Percentiles rank a stretch among this genome's conserved stretches.
phyloP scores from a whole-genome alignment of 1,140 invertebrate genomes.

The Drosophila quadrilineata region DNA sequence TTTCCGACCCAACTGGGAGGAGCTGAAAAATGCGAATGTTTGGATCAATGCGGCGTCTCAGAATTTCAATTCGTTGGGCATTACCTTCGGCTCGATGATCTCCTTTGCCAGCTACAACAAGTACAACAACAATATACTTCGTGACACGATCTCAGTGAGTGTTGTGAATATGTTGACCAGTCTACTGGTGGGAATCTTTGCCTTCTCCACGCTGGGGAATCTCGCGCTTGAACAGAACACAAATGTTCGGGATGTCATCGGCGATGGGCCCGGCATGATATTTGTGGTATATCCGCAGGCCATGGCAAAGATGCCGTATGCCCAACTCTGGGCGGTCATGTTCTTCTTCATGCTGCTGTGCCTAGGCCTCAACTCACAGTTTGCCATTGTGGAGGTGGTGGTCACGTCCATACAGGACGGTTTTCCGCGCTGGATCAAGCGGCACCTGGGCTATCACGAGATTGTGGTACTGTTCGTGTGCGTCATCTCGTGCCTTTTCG shows the following conservation, averaged over 20 bases:
- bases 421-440: constrained; percentile 91
- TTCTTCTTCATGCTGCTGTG: constrained; percentile 96
- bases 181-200: constrained; percentile 92
- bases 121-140: constrained; percentile 94
- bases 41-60: constrained; percentile 96
- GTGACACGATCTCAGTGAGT: constrained; percentile 91
- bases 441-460: constrained; percentile 91
- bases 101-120: constrained; percentile 97
- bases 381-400: constrained; percentile 95
- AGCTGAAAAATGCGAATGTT: constrained; percentile 90
- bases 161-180: constrained; percentile 92
- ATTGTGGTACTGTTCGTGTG: constrained; percentile 92
- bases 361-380: constrained; percentile 92
- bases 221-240: constrained; percentile 91
- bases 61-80: constrained; percentile 95
- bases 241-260: constrained; percentile 89
- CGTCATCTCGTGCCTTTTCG: constrained; percentile 90
- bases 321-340: constrained; percentile 91
- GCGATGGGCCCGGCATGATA: constrained; percentile 92
- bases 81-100: constrained; percentile 95
- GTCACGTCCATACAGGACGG: constrained; percentile 95
- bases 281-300: constrained; percentile 96
- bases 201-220: constrained; percentile 93
- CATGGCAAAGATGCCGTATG: constrained; percentile 92
- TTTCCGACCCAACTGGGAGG: constrained; percentile 93